Base-by-base conservation (phyloP, 2,113 vertebrate species). In the Uria lomvia region DNA sequence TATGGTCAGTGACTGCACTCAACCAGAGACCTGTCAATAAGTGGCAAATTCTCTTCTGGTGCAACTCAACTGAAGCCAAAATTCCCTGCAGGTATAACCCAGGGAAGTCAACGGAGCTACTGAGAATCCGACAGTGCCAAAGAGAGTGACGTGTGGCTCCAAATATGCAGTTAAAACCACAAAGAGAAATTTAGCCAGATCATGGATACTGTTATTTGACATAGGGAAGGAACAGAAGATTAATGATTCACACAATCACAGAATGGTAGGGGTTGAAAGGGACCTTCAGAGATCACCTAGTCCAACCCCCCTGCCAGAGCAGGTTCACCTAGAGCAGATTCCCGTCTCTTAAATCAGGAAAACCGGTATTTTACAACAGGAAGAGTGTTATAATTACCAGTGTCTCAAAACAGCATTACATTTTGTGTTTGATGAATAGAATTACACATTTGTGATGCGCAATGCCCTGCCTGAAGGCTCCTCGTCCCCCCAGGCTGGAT, bases 401-500 rank as follows among this genome's bases (percentile, higher is more conserved):
- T 0, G 5, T 32, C 42, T 34, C 32, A 9, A 56, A 23, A 15
- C 15, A 50, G n/a, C n/a, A 0, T 11, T 1, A 3, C 12, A 1
- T 17, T 26, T 26, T 2, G 12, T 0, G 4, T 27, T 1, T 17
- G 59, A 10, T 2, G 40, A 21, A 0, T 0, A 8, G 30, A 11
- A 8, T 7, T 6, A 2, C 1, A 3, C 4, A 0, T 6, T 8
- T 7, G 32, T 12, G n/a, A 15, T 2, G 55, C 8, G 5, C 8
- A 5, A 0, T 0, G 71, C 27, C 30, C 30, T 9, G 15, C 22
- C 40, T 12, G 20, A 23, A 14, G 42, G 17, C 15, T 50, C 0
- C 0, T 18, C 0, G 2, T 2, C 8, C 47, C 8, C 16, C 18
- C 17, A 17, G 38, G 65, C 7, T 4, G 29, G 9, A 0, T 11